Evolutionary conservation across 2,888 invertebrate genomes (phyloP).

Genomic region (Phortica magna): DNA sequence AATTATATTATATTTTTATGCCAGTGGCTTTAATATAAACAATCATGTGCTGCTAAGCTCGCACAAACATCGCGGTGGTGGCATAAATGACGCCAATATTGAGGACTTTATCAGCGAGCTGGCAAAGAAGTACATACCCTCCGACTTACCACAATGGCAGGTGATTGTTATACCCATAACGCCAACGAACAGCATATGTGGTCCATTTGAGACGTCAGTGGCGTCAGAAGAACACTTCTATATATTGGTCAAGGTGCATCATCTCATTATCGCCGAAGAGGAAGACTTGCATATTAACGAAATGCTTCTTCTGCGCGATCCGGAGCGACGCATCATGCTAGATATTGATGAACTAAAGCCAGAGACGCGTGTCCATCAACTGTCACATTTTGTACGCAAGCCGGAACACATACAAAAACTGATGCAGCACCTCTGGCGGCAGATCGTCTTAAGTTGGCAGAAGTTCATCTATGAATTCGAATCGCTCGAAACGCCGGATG

Average conservation of each 20-base stretch:
- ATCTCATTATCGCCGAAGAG: constrained; percentile 86
- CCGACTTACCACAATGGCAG: constrained; percentile 89
- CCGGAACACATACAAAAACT: constrained; percentile 84
- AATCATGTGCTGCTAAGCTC: constrained; percentile 85
- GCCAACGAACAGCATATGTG: constrained; percentile 43
- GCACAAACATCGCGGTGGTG: constrained; percentile 83
- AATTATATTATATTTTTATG: not conserved
- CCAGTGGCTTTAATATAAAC: constrained; percentile 79
- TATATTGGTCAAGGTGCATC: constrained; percentile 86
- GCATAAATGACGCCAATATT: constrained; percentile 85
- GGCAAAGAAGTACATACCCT: constrained; percentile 86
- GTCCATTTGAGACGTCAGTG: not conserved
- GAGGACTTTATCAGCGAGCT: constrained; percentile 89
- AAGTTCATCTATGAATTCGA: constrained; percentile 89
- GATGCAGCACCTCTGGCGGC: constrained; percentile 83
- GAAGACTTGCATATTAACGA: constrained; percentile 86
- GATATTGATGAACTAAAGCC: constrained; percentile 52
- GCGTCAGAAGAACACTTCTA: constrained; percentile 80
- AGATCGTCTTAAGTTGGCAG: constrained; percentile 87
- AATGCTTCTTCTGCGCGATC: constrained; percentile 82
- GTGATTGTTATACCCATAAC: constrained; percentile 83
- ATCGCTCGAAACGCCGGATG: constrained; percentile 84
- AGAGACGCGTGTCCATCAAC: constrained; percentile 56
- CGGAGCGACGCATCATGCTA: constrained; percentile 54
- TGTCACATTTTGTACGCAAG: constrained; percentile 81